Evolutionary conservation across 1,140 invertebrate genomes (phyloP), one percentile per base, ranked within the genome.

Genomic region (Dendrolimus punctatus): DNA sequence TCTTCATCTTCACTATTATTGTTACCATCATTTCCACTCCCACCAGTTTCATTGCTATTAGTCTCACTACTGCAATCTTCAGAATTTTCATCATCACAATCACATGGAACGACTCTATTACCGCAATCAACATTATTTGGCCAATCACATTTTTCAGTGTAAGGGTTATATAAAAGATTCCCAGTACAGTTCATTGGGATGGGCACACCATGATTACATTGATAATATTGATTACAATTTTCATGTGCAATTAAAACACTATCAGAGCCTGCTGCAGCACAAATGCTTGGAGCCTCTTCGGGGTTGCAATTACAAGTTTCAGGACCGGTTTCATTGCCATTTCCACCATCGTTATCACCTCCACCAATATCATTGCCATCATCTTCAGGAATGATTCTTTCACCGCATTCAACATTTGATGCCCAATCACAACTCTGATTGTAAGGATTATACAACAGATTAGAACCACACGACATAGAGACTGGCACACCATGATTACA

Each of bases 81-180:
- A 23, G 23, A 23, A 37, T 5, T 49, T 38, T 49, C 37, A 5
- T 49, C 7, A 38, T 23, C 23, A 23, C 23, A 8, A 38, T 23
- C 6, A 38, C 9, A 6, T 38, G 23, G 23, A 23, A 23, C 23
- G 3, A 37, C 40, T 40, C 47, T 42, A 40, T 38, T 39, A 8
- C 48, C 44, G 4, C 4, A n/a, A 10, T 36, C 38, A n/a, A 8
- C 44, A 6, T 39, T 39, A 46, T 37, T 38, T 8, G 38, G 39
- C 5, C 23, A 44, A 46, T 92, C 87, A 70, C 93, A 89, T 56
- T 88, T 70, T 76, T 90, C 76, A 6, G 62, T 64, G 41, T 74
- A 51, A 49, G 91, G 84, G 69, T 92, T 91, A 68, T 88, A 92
- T 58, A 90, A 68, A 53, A 88, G 87, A 38, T 77, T 65, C 0